phyloP scores from a whole-genome alignment of 2,888 invertebrate species.

The Rhingia campestris region DNA sequence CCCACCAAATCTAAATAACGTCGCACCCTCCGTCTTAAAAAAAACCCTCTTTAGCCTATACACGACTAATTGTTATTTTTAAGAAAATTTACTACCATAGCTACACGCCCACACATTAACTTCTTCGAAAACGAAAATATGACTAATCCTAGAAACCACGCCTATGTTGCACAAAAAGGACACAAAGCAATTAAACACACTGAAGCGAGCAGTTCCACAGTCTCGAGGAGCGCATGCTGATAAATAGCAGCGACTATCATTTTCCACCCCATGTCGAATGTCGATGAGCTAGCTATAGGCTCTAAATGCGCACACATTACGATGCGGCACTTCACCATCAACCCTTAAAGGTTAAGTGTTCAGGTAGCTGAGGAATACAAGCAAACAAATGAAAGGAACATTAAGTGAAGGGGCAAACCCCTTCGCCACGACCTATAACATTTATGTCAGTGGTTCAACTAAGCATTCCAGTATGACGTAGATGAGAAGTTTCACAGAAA shows the following conservation, averaged over 20 bases:
- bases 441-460: not conserved
- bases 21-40: too few relatives aligned
- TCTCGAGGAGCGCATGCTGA: conserved; percentile 44
- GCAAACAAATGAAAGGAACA: not conserved
- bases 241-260: conserved; percentile 16
- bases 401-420: conserved; percentile 29
- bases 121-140: conserved; percentile 11
- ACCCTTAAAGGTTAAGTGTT: conserved; percentile 25
- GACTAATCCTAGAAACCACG: conserved; percentile 37
- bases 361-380: conserved; percentile 28
- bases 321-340: conserved; percentile 6
- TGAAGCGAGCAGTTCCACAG: not conserved
- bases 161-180: conserved; percentile 7
- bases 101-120: conserved; percentile 17
- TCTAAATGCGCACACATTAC: conserved; percentile 26
- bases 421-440: not conserved
- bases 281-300: not conserved
- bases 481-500: not conserved
- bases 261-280: conserved; percentile 33
- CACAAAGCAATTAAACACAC: conserved; percentile 31
- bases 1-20: too few relatives aligned
- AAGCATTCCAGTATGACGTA: not conserved
- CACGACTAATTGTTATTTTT: too few relatives aligned
- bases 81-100: too few relatives aligned
- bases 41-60: too few relatives aligned